Evolutionary conservation across 2,113 vertebrate species (phyloP), one percentile per base, ranked within the genome.

Genomic region (Typhlomys cinereus): DNA sequence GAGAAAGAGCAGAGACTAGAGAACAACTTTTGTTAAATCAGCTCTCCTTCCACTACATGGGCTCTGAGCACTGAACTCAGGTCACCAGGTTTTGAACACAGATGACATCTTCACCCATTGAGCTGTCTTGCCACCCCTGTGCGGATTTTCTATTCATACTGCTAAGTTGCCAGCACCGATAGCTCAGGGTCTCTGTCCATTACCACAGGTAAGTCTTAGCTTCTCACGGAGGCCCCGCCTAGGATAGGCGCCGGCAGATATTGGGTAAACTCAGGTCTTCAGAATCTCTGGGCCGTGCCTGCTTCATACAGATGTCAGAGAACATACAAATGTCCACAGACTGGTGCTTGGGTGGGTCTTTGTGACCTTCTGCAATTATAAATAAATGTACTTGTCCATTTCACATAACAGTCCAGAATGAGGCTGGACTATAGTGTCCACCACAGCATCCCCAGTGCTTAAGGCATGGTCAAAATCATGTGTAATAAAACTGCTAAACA

Each of bases 121-220:
- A n/a, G n/a, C n/a, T n/a, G n/a, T n/a, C n/a, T n/a, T n/a, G n/a
- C n/a, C n/a, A n/a, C 57, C 57, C 70, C 69, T 5, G 5, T 41
- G 46, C 23, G 52, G 64, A 69, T 74, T 66, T 7, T 73, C 41
- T 31, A 31, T 44, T 4, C 74, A 11, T 73, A 36, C 18, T 7
- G 10, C 27, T 4, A 73, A 48, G 44, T 34, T 17, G 23, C 20
- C 0, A 2, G 17, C n/a, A n/a, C n/a, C n/a, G 3, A 31, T 5
- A 44, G 17, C 18, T 20, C 29, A 31, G 36, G 44, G 59, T 36
- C 69, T 84, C 67, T 13, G 34, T 27, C 70, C 64, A 23, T 25
- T n/a, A 44, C 7, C 84, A 41, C 61, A 46, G 62, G 61, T 71
- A 34, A 12, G 0, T 46, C 70, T 88, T 69, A 44, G 75, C 25